Conservation (phyloP, 2,888 invertebrate genomes). For the Girardia tigrina region DNA sequence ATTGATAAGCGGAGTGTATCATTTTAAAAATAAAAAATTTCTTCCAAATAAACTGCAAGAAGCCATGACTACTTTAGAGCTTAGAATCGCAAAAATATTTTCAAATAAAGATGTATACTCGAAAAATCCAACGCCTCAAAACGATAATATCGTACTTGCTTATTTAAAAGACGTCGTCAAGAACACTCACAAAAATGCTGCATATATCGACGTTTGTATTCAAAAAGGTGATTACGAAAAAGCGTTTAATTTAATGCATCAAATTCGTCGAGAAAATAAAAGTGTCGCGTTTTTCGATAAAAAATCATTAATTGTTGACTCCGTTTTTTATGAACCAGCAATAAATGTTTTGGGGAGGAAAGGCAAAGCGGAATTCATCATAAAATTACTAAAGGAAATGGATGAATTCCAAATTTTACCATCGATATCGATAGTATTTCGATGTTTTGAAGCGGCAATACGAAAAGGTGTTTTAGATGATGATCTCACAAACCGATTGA, state of each 20-base stretch:
- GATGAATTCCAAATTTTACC: not conserved
- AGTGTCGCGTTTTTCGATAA: not conserved
- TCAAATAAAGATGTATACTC: not conserved
- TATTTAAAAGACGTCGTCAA: not conserved
- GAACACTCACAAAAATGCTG: not conserved
- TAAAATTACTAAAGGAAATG: not conserved
- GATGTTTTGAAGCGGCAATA: not conserved
- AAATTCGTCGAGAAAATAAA: not conserved
- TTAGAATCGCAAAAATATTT: not conserved
- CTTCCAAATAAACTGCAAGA: not conserved
- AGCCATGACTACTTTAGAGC: not conserved
- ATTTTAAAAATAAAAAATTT: not conserved
- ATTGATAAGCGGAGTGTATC: not conserved
- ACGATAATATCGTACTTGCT: not conserved
- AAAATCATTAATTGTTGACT: conserved; percentile 4
- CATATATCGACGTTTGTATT: not conserved
- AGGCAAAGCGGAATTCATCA: not conserved
- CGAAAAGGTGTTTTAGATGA: not conserved
- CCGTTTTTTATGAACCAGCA: conserved; percentile 1
- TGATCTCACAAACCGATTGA: not conserved
- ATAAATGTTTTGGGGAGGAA: not conserved
- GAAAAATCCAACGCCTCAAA: not conserved
- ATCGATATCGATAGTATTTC: not conserved
- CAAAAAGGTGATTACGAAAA: conserved; percentile 3
- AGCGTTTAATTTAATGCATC: conserved; percentile 2